Evolutionary conservation across 1,140 invertebrate species (phyloP), one percentile per base, ranked within the genome.

Genomic region (Vanessa tameamea): DNA sequence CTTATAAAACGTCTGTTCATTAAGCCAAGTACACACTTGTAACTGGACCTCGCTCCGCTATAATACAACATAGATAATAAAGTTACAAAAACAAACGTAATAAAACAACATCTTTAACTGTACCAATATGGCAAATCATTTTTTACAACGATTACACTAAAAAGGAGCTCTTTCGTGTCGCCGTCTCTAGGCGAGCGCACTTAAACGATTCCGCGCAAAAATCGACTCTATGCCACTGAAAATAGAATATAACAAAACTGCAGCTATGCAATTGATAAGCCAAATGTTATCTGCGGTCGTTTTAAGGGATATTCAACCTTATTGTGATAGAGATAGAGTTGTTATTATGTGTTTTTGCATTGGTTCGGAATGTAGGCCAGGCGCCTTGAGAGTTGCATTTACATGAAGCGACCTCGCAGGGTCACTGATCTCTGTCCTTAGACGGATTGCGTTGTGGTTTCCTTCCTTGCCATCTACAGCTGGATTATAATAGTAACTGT

Each of bases 331-430:
- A n/a, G 9, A 50, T 72, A 78, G 51, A 59, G 69, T 63, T 31
- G 69, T 15, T 50, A 11, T 47, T 68, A 71, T 16, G 26, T 26
- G 23, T n/a, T 5, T 59, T 64, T n/a, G 20, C 47, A 66, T 61
- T 68, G 69, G 64, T 72, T 64, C 14, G 72, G 81, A 77, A 78
- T 78, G 76, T 83, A 76, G 81, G 81, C 69, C 81, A 72, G 76
- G 69, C 73, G 79, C 81, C 81, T 83, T 83, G 81, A 79, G 80
- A 79, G 79, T 76, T 81, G 82, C 79, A 83, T 83, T 83, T 83
- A 79, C 82, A 83, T 81, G 76, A 69, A 37, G 51, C 82, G 82
- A 78, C 82, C 82, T 83, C 82, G 79, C 51, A 53, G 75, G 82
- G 82, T 81, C 82, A 73, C 67, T 80, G 82, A 71, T 79, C 79